A percentile compares a stretch with the other conserved stretches of the same genome.
phyloP scores from a whole-genome alignment of 2,113 vertebrate species.

The Tragelaphus imberbis region DNA sequence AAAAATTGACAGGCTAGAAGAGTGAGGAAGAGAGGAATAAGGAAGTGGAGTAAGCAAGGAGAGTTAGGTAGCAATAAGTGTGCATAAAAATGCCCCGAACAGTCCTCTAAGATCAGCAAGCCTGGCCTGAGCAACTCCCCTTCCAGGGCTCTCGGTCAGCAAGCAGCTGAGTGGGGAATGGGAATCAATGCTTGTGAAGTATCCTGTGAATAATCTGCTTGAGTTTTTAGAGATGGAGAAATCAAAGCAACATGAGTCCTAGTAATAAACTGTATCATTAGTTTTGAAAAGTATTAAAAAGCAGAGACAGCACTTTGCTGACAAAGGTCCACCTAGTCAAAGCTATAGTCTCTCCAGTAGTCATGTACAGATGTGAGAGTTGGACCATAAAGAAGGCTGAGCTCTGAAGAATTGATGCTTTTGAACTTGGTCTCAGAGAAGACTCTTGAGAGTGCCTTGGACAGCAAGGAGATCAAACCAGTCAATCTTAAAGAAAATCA shows the following conservation, averaged over 20 bases:
- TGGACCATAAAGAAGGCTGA: background rate
- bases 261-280: background rate
- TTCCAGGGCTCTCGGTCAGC: background rate
- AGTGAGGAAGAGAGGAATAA: background rate
- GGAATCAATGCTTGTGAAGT: background rate
- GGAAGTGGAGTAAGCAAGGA: background rate
- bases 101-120: background rate
- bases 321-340: background rate
- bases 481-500: background rate
- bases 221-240: background rate
- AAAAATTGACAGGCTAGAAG: background rate
- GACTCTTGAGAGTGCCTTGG: background rate
- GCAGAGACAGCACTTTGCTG: background rate
- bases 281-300: background rate
- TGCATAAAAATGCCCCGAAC: background rate
- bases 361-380: rapidly evolving
- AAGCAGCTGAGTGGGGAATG: background rate
- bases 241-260: background rate
- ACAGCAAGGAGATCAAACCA: background rate
- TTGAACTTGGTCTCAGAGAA: background rate
- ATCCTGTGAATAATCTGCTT: background rate
- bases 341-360: background rate
- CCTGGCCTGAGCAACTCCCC: background rate
- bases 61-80: background rate
- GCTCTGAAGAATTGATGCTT: background rate